Evolutionary conservation across 1,140 invertebrate genomes (phyloP).

Genomic region (Amphibalanus amphitrite): DNA sequence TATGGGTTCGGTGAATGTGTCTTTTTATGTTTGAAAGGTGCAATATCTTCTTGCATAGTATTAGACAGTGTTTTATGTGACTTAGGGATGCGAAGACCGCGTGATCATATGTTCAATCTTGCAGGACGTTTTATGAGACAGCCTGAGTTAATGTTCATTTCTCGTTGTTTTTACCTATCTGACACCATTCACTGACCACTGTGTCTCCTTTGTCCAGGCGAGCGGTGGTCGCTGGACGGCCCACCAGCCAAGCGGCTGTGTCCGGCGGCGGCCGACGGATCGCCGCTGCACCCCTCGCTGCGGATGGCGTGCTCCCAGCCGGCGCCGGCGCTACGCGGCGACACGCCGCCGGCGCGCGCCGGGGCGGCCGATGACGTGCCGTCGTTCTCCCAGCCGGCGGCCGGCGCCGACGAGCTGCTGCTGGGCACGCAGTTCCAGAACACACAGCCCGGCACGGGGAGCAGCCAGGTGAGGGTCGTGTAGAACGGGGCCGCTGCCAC

Average conservation of each 20-base stretch:
- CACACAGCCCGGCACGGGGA: slow-evolving; percentile 32
- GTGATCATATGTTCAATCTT: too few relatives aligned
- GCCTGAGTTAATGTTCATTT: too few relatives aligned
- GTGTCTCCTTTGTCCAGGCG: too few relatives aligned
- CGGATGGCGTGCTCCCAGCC: slow-evolving; percentile 27
- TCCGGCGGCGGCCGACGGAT: not conserved
- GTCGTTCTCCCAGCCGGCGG: slow-evolving; percentile 78
- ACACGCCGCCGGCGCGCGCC: not conserved
- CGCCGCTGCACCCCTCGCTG: slow-evolving; percentile 3
- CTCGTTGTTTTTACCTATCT: too few relatives aligned
- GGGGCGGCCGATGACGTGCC: slow-evolving; percentile 4
- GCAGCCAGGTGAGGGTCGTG: slow-evolving; percentile 14
- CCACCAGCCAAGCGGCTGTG: slow-evolving; percentile 5
- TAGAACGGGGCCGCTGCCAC: too few relatives aligned
- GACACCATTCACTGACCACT: too few relatives aligned
- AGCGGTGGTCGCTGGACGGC: slow-evolving; percentile 3
- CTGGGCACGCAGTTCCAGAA: slow-evolving; percentile 51
- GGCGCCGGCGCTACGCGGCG: slow-evolving; percentile 18
- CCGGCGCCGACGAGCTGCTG: slow-evolving; percentile 60
- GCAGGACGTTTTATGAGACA: too few relatives aligned
- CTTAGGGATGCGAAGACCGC: too few relatives aligned
- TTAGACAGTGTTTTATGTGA: too few relatives aligned
- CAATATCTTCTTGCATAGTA: too few relatives aligned
- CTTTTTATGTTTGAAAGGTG: too few relatives aligned
- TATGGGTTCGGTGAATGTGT: too few relatives aligned